phyloP scores from a whole-genome alignment of 2,888 invertebrate genomes.

The Eueremaeus valkanovi region DNA sequence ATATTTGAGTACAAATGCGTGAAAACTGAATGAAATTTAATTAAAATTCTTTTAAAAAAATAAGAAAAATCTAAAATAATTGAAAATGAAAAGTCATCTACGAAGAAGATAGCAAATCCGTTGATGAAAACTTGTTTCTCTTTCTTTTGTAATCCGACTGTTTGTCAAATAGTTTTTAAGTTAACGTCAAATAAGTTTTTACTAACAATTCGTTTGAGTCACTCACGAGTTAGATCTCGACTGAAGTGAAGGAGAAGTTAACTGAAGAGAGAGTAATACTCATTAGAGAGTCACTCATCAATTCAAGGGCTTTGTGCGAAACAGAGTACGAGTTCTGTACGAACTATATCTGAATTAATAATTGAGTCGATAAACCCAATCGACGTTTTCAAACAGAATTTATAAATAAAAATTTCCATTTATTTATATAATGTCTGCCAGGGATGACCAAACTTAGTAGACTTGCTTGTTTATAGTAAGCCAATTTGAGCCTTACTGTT shows the following conservation, averaged over 20 bases:
- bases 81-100: background rate
- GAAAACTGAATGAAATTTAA: background rate
- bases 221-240: background rate
- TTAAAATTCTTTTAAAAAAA: background rate
- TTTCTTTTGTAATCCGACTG: background rate
- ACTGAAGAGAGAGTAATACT: conserved; percentile 6
- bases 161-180: background rate
- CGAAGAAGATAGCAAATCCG: background rate
- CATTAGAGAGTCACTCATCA: conserved; percentile 2
- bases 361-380: background rate
- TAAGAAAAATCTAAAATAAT: background rate
- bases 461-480: background rate
- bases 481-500: background rate
- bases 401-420: background rate
- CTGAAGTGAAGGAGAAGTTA: background rate
- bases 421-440: background rate
- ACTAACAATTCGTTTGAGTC: background rate
- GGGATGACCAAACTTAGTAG: too few species aligned
- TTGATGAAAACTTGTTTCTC: background rate
- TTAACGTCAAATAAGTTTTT: background rate
- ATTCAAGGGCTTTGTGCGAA: background rate
- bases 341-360: background rate
- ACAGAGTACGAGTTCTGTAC: background rate
- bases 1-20: background rate
- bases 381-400: background rate